Evolutionary conservation across 2,113 vertebrate species (phyloP).

Genomic region (Neodon shergylaensis): DNA sequence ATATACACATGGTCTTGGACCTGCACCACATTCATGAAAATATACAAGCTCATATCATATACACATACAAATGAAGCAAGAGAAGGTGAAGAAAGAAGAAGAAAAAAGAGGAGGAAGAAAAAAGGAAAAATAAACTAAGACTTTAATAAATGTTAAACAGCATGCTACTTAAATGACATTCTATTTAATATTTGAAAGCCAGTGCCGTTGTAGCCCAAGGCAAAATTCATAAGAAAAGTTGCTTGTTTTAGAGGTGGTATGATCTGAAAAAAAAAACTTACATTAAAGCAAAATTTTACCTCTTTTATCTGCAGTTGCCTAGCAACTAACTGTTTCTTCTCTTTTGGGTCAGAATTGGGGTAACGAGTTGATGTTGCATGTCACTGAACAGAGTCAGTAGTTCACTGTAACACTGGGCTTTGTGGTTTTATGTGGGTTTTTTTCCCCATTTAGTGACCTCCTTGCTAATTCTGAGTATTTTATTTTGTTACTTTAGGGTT

Average conservation of each 20-base stretch:
- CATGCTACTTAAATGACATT: not conserved
- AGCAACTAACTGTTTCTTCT: slow-evolving; percentile 73
- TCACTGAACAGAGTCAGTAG: slow-evolving; percentile 51
- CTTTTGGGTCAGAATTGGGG: slow-evolving; percentile 63
- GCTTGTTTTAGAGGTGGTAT: slow-evolving; percentile 57
- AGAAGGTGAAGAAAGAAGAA: not conserved
- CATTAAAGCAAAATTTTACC: slow-evolving; percentile 61
- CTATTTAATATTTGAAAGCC: not conserved
- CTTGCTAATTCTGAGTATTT: slow-evolving; percentile 39
- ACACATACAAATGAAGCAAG: not conserved
- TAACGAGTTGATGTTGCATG: slow-evolving; percentile 57
- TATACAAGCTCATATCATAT: not conserved
- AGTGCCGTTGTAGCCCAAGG: not conserved
- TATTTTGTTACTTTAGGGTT: not conserved
- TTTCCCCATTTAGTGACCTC: slow-evolving; percentile 26
- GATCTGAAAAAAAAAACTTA: slow-evolving; percentile 53
- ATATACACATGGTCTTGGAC: not conserved
- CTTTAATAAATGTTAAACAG: not conserved
- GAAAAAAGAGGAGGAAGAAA: too few species aligned
- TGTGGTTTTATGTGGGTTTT: slow-evolving; percentile 41
- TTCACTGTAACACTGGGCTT: slow-evolving; percentile 53
- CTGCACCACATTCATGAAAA: not conserved
- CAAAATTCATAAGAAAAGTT: not conserved
- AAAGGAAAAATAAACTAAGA: not conserved
- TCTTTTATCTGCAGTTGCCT: slow-evolving; percentile 65